Conservation (phyloP, 2,113 vertebrate genomes). For the Heterocephalus glaber region DNA sequence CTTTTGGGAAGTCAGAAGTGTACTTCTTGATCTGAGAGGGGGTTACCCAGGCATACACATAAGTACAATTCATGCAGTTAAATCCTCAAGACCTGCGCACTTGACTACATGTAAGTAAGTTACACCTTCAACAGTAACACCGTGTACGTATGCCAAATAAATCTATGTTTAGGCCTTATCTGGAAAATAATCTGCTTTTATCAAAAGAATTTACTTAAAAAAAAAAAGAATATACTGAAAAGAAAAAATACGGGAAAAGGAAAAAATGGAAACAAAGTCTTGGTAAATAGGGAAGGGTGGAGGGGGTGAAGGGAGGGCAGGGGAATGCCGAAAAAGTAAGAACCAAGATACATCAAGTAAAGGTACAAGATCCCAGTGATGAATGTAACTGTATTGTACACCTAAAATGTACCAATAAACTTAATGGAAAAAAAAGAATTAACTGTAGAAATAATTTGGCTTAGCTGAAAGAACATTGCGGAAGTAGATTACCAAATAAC, state of each 20-base stretch:
- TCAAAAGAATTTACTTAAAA: neutral
- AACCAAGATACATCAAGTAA: too few species aligned
- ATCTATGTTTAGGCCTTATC: neutral
- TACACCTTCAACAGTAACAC: neutral
- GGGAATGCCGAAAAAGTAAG: too few species aligned
- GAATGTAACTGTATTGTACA: too few species aligned
- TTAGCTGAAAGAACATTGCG: neutral
- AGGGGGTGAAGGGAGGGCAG: too few species aligned
- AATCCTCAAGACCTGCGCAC: neutral
- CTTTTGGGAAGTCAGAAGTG: neutral
- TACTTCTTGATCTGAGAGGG: neutral
- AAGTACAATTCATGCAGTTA: neutral
- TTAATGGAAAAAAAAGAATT: too few species aligned
- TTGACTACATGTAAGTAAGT: neutral
- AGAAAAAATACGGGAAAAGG: too few species aligned
- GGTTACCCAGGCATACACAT: rapidly evolving
- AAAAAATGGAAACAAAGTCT: too few species aligned
- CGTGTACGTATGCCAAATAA: neutral
- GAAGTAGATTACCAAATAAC: neutral
- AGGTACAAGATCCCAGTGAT: too few species aligned
- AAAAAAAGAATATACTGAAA: too few species aligned
- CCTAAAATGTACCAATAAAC: too few species aligned
- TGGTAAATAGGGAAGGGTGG: too few species aligned
- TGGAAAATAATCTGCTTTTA: neutral
- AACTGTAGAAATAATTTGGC: neutral